These are phyloP conservation scores for Bombus terrestris DNA, from an alignment of 1,140 invertebrate genomes.

Conservation along the genomic window DNA sequence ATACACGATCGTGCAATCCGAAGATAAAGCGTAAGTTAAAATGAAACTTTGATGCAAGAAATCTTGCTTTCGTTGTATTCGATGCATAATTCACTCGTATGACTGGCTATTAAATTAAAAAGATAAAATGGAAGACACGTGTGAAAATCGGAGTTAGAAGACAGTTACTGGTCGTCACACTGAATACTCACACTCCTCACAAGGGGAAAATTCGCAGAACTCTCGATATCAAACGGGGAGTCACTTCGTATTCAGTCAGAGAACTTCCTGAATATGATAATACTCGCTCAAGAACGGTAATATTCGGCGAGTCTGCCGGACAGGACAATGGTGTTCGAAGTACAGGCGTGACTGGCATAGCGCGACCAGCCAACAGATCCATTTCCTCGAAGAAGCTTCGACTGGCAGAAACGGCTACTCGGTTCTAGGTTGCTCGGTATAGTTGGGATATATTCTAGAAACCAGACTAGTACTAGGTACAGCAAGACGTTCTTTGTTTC, in stretches of 20 bases:
- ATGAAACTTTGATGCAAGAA: background rate
- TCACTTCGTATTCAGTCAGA: conserved; percentile 38
- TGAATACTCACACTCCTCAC: background rate
- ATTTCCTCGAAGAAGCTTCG: conserved; percentile 49
- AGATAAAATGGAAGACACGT: background rate
- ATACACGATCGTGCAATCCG: background rate
- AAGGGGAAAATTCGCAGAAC: conserved; percentile 36
- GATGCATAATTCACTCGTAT: background rate
- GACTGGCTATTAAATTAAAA: background rate
- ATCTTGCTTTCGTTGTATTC: background rate
- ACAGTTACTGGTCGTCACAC: background rate
- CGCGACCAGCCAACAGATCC: conserved; percentile 33
- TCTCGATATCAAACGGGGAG: conserved; percentile 25
- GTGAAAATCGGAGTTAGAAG: background rate
- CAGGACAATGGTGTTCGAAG: conserved; percentile 52
- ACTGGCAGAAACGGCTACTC: conserved; percentile 1
- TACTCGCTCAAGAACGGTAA: conserved; percentile 51
- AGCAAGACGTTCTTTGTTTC: background rate
- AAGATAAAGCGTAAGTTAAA: background rate
- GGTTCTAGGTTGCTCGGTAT: background rate
- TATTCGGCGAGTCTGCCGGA: conserved; percentile 51
- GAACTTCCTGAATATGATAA: conserved; percentile 59
- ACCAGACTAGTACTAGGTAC: too few species aligned
- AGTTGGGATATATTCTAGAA: background rate
- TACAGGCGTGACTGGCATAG: conserved; percentile 53